Base-by-base conservation (phyloP, 2,888 invertebrate genomes). In the Acheta domesticus region DNA sequence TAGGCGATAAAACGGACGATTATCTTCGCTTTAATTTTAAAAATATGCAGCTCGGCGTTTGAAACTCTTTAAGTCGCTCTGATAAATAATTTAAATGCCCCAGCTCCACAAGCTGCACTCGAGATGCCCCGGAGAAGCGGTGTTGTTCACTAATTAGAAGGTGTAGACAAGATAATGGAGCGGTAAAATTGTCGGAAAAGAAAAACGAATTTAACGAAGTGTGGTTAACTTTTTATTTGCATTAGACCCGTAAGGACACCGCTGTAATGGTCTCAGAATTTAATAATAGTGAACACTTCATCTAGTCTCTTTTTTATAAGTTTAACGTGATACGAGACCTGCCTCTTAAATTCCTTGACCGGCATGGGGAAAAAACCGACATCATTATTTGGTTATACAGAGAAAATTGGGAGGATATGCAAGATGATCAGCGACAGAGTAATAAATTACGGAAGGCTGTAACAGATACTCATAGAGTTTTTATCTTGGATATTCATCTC, bases 121-220 rank as follows among this genome's bases (percentile, higher is more conserved):
- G 62, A n/a, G 62, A 62, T 62, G 14, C 62, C 36, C 62, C 62
- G n/a, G 62, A 19, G 62, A 62, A 14, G 4, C 62, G 62, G 62
- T 5, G 11, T 16, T 19, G 62, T 62, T 14, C n/a, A n/a, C 62
- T 62, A 62, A 62, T 62, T 62, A 62, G 16, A 62, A 62, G 62
- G 62, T n/a, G 14, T n/a, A n/a, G 62, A 62, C 62, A 62, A 62
- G 62, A 62, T 62, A 62, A 62, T 62, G 62, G n/a, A 62, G 62
- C 62, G 62, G 62, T 62, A n/a, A 62, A 62, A 62, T 62, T 62
- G 62, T 62, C n/a, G 11, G 16, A 62, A 62, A 62, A 62, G 62
- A 62, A 62, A 62, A 62, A 62, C 62, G 62, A 62, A 62, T n/a
- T 62, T 62, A 62, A 62, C 62, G 62, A 62, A 62, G 62, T 19